Conservation (phyloP, 2,797 vertebrate genomes). For the Cyprinodon diabolis region DNA sequence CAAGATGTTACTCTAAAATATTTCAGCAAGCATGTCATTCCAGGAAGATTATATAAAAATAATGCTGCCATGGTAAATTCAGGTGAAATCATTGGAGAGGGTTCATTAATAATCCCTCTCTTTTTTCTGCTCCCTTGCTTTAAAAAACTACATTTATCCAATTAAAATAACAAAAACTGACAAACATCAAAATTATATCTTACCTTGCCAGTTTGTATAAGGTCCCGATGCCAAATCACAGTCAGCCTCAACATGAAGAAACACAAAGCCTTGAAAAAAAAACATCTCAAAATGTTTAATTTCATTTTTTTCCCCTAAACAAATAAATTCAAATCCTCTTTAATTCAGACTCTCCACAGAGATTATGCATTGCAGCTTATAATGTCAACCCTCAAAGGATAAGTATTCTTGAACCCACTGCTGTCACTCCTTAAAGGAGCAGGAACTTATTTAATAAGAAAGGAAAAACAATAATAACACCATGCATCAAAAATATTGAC, state of each 20-base stretch:
- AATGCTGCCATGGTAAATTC: slow-evolving; percentile 14
- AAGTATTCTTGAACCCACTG: slow-evolving; percentile 8
- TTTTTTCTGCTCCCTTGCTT: not conserved
- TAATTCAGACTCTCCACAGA: not conserved
- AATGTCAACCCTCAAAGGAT: not conserved
- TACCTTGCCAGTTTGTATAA: slow-evolving; percentile 71
- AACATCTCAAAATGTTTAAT: not conserved
- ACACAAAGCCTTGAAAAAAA: slow-evolving; percentile 66
- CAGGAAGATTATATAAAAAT: slow-evolving; percentile 24
- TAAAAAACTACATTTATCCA: slow-evolving; percentile 4
- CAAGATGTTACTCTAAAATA: slow-evolving; percentile 47
- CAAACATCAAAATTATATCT: slow-evolving; percentile 30
- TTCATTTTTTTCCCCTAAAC: not conserved
- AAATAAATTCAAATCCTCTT: not conserved
- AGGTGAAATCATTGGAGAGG: slow-evolving; percentile 18
- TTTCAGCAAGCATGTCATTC: slow-evolving; percentile 13
- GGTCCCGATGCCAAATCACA: slow-evolving; percentile 68
- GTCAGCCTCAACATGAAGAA: slow-evolving; percentile 78
- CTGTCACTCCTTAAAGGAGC: slow-evolving; percentile 28
- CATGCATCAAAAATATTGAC: slow-evolving; percentile 11
- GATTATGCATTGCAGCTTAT: not conserved
- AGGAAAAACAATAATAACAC: slow-evolving; percentile 17
- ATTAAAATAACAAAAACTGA: not conserved
- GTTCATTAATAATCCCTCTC: slow-evolving; percentile 35
- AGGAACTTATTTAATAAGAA: slow-evolving; percentile 16